A percentile compares a stretch with the other conserved stretches of the same genome.
These are phyloP conservation scores for Nothura maculosa DNA, from an alignment of 2,797 vertebrate species.

Conservation along the genomic window DNA sequence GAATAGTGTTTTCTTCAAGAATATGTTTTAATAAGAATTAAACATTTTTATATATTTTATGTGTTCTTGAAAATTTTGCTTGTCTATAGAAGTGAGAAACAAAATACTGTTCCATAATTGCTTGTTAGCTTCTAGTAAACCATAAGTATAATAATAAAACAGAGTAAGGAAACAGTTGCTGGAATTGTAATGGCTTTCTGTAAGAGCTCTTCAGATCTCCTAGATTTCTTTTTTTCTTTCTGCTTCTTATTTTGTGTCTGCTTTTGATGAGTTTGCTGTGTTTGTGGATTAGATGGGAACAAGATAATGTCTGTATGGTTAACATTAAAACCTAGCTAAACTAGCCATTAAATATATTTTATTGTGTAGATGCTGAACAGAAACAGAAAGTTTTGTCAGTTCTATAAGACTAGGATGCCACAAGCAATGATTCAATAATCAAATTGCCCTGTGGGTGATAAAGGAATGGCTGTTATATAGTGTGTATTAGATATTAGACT, in stretches of 20 bases:
- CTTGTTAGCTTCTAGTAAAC: background rate
- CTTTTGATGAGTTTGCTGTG: background rate
- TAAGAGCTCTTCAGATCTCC: background rate
- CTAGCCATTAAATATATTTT: background rate
- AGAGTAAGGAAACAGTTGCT: background rate
- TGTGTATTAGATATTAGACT: background rate
- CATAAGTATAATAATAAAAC: background rate
- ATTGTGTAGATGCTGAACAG: background rate
- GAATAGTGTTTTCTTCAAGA: background rate
- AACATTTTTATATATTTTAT: background rate
- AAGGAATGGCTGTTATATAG: rapidly evolving
- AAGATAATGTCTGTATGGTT: background rate
- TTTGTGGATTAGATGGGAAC: background rate
- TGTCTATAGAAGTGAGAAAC: background rate
- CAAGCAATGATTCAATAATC: too few relatives aligned
- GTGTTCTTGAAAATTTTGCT: background rate
- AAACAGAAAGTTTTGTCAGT: background rate
- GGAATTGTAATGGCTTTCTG: background rate
- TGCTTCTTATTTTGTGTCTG: background rate
- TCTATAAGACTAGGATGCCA: background rate
- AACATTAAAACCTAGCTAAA: background rate
- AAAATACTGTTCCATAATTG: background rate
- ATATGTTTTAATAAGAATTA: background rate
- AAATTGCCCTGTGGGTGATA: background rate
- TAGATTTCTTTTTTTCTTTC: background rate